Base-by-base conservation (phyloP, 2,888 invertebrate species). In the Macaria notata region DNA sequence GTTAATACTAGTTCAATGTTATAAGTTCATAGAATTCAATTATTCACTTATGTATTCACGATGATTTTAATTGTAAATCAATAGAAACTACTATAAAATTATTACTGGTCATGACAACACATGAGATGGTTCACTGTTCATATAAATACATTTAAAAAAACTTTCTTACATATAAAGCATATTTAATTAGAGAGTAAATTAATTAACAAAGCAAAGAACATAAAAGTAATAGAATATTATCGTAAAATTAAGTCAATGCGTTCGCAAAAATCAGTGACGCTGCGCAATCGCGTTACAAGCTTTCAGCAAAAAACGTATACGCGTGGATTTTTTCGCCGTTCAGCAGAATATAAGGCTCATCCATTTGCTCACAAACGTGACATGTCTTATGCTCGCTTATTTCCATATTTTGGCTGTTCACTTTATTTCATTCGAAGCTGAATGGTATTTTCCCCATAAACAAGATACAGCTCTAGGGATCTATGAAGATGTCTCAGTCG, bases 291-390 rank as follows among this genome's bases (percentile, higher is more conserved):
- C 38, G 3, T 39, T 44, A 29, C 44, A 50, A 38, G 44, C 31
- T 42, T 42, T 39, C 41, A 8, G 30, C 19, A 39, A 44, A 31
- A 45, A 44, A 33, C 44, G 33, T 38, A 38, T 8, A 42, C 44
- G 44, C 50, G 41, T 50, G 9, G 9, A 46, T 36, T 51, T 53
- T 63, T 43, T 33, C 56, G 38, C 54, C 38, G 45, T 50, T 63
- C 58, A 59, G 61, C 57, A 59, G 53, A 61, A 59, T 59, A 47
- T 31, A 56, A 59, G 48, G 31, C 52, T 53, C 56, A 59, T 59
- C 56, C 54, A 55, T 59, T 63, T 49, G 49, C 33, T 42, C 46
- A 56, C 56, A 58, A 19, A 61, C 61, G 61, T 63, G 63, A 61
- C 56, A 56, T 56, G 52, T 48, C 52, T 56, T 52, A 52, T 49